Evolutionary conservation across 2,113 vertebrate species (phyloP).

Genomic region (Hypocryptadius cinnamomeus): DNA sequence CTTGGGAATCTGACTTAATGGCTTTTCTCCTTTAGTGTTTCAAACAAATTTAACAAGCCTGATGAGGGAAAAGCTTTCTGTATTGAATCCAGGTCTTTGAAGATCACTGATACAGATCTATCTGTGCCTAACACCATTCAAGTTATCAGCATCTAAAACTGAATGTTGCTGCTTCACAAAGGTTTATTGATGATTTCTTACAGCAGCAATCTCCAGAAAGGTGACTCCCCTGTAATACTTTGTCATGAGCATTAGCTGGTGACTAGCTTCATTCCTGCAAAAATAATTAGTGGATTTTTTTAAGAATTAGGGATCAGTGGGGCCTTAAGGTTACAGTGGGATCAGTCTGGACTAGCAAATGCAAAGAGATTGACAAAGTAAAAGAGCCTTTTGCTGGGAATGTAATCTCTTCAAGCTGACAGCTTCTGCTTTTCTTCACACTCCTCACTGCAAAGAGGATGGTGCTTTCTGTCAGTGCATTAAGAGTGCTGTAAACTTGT

Average conservation of each 20-base stretch:
- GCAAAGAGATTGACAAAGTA: background rate
- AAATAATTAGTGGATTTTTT: background rate
- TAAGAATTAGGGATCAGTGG: background rate
- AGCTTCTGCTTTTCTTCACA: background rate
- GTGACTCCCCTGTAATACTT: background rate
- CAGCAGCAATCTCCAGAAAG: background rate
- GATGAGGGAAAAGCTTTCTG: background rate
- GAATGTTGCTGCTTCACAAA: background rate
- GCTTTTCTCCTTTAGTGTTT: background rate
- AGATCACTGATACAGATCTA: background rate
- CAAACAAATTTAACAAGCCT: background rate
- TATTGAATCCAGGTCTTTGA: background rate
- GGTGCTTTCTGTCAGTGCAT: background rate
- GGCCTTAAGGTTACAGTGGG: background rate
- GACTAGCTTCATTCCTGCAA: background rate
- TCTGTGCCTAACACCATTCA: background rate
- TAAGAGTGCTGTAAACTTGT: background rate
- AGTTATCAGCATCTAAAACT: background rate
- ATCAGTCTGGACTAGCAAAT: background rate
- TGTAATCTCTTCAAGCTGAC: background rate
- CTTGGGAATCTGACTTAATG: background rate
- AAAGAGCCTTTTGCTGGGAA: background rate
- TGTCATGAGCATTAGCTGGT: background rate
- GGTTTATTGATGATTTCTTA: background rate
- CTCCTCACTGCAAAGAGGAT: background rate